Conservation (phyloP, 2,888 invertebrate genomes). For the Auanema sp. region DNA sequence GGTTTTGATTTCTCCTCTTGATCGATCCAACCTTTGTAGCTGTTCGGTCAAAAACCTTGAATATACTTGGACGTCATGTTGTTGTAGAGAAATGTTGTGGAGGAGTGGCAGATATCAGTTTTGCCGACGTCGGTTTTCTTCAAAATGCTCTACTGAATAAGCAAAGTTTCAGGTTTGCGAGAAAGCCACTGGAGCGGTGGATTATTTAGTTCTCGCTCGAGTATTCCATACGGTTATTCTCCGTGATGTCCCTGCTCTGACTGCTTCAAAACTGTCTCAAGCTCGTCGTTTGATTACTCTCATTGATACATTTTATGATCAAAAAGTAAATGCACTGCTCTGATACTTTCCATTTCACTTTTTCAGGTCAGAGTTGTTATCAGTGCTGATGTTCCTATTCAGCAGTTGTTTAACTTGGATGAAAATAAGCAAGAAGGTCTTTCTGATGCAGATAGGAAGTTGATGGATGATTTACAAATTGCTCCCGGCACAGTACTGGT, state of each 20-base stretch:
- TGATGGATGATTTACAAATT: slow-evolving; percentile 94
- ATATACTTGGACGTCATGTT: slow-evolving; percentile 85
- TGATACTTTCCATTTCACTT: not conserved
- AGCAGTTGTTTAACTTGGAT: slow-evolving; percentile 75
- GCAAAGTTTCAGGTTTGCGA: slow-evolving; percentile 70
- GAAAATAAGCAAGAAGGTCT: slow-evolving; percentile 65
- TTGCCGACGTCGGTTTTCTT: slow-evolving; percentile 75
- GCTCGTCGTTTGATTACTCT: slow-evolving; percentile 91
- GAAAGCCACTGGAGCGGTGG: slow-evolving; percentile 87
- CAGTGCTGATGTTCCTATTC: slow-evolving; percentile 79
- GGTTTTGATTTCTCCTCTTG: too few species aligned
- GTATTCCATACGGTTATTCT: slow-evolving; percentile 93
- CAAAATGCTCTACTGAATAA: slow-evolving; percentile 1
- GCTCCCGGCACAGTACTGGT: slow-evolving; percentile 65
- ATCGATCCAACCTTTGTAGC: too few species aligned
- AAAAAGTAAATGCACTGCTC: slow-evolving; percentile 71
- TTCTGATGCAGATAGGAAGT: slow-evolving; percentile 78
- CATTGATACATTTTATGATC: slow-evolving; percentile 94
- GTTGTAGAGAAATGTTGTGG: slow-evolving; percentile 88
- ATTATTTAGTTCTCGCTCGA: slow-evolving; percentile 88
- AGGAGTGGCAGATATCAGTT: slow-evolving; percentile 82
- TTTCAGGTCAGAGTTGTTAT: slow-evolving; percentile 78
- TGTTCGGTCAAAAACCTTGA: slow-evolving; percentile 81
- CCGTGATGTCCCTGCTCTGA: slow-evolving; percentile 83
- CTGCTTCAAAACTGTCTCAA: slow-evolving; percentile 79